Percentiles rank a stretch among this genome's conserved stretches.
phyloP scores from a whole-genome alignment of 2,797 vertebrate genomes.

The Falco columbarius region DNA sequence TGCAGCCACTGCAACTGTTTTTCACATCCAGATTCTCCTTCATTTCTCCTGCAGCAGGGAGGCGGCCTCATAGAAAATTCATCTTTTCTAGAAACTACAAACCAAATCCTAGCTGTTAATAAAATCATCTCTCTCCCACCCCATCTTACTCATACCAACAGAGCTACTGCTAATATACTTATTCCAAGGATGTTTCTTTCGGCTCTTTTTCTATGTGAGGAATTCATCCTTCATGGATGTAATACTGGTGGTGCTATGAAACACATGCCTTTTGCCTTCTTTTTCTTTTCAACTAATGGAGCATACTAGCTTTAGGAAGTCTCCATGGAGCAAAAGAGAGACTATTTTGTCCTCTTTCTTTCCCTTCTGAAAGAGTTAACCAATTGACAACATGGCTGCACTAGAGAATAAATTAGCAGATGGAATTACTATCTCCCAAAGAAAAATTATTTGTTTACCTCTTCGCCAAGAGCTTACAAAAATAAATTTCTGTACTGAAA shows the following conservation, averaged over 20 bases:
- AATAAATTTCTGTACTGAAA: background rate
- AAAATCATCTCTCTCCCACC: background rate
- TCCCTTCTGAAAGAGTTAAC: background rate
- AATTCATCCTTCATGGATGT: background rate
- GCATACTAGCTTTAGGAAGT: background rate
- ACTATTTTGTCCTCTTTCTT: background rate
- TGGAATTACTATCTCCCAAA: background rate
- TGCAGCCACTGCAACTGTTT: background rate
- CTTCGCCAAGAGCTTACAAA: background rate
- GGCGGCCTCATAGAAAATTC: background rate
- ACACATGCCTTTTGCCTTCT: background rate
- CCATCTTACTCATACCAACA: background rate
- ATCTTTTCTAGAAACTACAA: slow-evolving; percentile 6
- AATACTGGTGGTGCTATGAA: background rate
- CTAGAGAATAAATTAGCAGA: background rate
- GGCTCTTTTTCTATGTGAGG: background rate
- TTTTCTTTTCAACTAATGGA: background rate
- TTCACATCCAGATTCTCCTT: background rate
- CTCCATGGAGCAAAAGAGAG: background rate
- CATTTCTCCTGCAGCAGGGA: background rate
- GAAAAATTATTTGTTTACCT: background rate
- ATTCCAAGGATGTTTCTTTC: background rate
- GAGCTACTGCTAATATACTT: background rate
- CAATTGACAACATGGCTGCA: background rate
- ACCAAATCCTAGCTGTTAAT: background rate